Percentiles rank a stretch among this genome's conserved stretches.
Evolutionary conservation across 2,888 invertebrate genomes (phyloP).

Genomic region (Phorcus lineatus): DNA sequence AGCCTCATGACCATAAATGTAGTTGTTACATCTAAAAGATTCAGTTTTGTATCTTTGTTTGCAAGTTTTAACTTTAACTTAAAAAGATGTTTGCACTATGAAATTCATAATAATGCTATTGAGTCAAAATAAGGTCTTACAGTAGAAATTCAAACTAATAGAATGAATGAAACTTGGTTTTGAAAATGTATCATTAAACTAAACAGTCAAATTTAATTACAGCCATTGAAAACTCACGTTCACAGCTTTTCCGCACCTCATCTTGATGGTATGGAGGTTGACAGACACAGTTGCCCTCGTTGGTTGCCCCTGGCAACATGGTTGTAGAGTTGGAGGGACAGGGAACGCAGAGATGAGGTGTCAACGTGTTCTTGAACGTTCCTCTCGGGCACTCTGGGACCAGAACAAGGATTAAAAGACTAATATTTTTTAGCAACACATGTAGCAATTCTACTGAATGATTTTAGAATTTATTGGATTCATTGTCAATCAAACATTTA

Average conservation of each 20-base stretch:
- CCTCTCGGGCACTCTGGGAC: constrained; percentile 45
- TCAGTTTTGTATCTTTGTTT: too few relatives aligned
- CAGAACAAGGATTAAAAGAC: not conserved
- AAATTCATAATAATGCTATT: too few relatives aligned
- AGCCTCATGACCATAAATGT: too few relatives aligned
- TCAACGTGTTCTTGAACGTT: constrained; percentile 45
- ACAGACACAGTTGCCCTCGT: constrained; percentile 38
- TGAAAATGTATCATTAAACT: not conserved
- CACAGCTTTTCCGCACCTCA: constrained; percentile 25
- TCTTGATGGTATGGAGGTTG: constrained; percentile 38
- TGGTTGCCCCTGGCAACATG: constrained; percentile 36
- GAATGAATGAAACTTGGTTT: not conserved
- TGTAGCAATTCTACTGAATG: not conserved
- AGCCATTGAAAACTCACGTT: constrained; percentile 24
- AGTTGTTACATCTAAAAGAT: too few relatives aligned
- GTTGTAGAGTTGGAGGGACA: constrained; percentile 58
- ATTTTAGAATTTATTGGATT: not conserved
- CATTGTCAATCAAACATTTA: not conserved
- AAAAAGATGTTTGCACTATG: too few relatives aligned
- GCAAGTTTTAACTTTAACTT: too few relatives aligned
- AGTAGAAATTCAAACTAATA: too few relatives aligned
- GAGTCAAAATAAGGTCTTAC: too few relatives aligned
- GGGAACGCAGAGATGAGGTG: constrained; percentile 40
- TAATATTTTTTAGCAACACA: too few relatives aligned
- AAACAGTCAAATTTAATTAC: not conserved